A percentile compares a stretch with the other conserved stretches of the same genome.
These are phyloP conservation scores for Cryptocephalus moraei DNA, from an alignment of 2,888 invertebrate genomes.

Conservation along the genomic window DNA sequence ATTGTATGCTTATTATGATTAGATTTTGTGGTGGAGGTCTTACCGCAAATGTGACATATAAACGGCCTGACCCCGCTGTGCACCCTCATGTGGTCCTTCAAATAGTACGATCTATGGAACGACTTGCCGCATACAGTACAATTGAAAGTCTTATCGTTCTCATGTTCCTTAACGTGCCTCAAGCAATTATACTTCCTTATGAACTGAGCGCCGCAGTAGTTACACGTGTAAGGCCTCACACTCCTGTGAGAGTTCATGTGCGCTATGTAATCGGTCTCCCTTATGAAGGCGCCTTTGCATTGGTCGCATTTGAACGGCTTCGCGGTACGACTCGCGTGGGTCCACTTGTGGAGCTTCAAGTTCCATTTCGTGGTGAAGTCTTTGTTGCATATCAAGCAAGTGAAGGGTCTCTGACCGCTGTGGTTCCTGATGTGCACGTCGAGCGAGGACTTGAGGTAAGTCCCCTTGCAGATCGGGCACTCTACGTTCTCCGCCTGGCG, in stretches of 20 bases:
- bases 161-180: slow-evolving; percentile 76
- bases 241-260: slow-evolving; percentile 82
- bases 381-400: slow-evolving; percentile 75
- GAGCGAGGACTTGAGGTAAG: slow-evolving; percentile 69
- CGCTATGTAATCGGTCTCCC: slow-evolving; percentile 68
- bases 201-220: slow-evolving; percentile 82
- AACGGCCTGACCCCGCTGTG: slow-evolving; percentile 75
- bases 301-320: slow-evolving; percentile 78
- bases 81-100: slow-evolving; percentile 78
- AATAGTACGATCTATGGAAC: slow-evolving; percentile 78
- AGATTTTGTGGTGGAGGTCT: slow-evolving; percentile 80
- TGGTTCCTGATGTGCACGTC: slow-evolving; percentile 74
- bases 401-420: slow-evolving; percentile 63
- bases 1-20: slow-evolving; percentile 85
- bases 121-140: slow-evolving; percentile 73
- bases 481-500: slow-evolving; percentile 57
- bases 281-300: slow-evolving; percentile 77
- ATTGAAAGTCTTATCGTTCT: slow-evolving; percentile 63
- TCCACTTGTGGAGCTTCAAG: slow-evolving; percentile 81
- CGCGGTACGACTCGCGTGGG: slow-evolving; percentile 70
- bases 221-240: slow-evolving; percentile 77
- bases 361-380: slow-evolving; percentile 86
- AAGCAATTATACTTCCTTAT: slow-evolving; percentile 82
- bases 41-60: slow-evolving; percentile 80
- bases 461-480: slow-evolving; percentile 67